Evolutionary conservation across 92 coral and sea anemone genomes (phyloP), one percentile per base, ranked within the genome.

Genomic region (Scolanthus callimorphus): DNA sequence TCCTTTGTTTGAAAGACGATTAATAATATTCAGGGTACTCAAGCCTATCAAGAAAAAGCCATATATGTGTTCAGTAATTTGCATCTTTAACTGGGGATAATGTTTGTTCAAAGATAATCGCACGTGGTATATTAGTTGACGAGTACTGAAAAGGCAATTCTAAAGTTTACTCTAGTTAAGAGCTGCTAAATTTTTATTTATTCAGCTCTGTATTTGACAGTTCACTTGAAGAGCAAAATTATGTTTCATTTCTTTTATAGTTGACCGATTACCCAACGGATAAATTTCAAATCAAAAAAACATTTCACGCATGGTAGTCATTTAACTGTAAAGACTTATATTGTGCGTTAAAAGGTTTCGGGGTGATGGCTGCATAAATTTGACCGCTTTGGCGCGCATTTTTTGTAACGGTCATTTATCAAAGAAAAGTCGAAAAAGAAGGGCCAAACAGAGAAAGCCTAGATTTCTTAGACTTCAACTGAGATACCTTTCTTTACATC

Each of bases 311-410:
- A n/a, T n/a, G n/a, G 49, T 17, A 25, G 62, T 53, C 50, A 52
- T 66, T 65, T 66, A 66, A 66, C 73, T 66, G 59, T 66, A 34
- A 60, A 60, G 45, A 39, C 51, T 39, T 41, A 20, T 37, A n/a
- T n/a, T n/a, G n/a, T n/a, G n/a, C n/a, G n/a, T n/a, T n/a, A n/a
- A n/a, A n/a, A n/a, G n/a, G n/a, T n/a, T n/a, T n/a, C n/a, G n/a
- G n/a, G n/a, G n/a, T n/a, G n/a, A n/a, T n/a, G n/a, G n/a, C n/a
- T n/a, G n/a, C n/a, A n/a, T n/a, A n/a, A n/a, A n/a, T n/a, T n/a
- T n/a, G n/a, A n/a, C n/a, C n/a, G n/a, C n/a, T n/a, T n/a, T n/a
- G n/a, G n/a, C n/a, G n/a, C n/a, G n/a, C n/a, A n/a, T n/a, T n/a
- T n/a, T n/a, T n/a, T n/a, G n/a, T n/a, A n/a, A n/a, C n/a, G n/a